A percentile compares a stretch with the other conserved stretches of the same genome.
phyloP scores from a whole-genome alignment of 2,113 vertebrate species.

The Petromus typicus region DNA sequence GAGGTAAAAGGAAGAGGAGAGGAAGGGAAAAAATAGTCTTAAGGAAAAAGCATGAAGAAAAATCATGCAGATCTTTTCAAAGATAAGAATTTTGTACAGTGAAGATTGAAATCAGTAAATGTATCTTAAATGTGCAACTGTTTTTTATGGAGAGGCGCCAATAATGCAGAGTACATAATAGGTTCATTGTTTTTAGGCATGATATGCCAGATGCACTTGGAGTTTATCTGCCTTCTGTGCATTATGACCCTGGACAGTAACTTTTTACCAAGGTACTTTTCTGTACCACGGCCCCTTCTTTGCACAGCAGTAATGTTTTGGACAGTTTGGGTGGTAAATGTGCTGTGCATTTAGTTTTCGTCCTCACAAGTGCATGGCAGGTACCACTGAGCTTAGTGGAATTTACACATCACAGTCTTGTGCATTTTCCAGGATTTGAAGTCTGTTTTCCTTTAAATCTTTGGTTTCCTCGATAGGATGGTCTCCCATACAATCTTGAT shows the following conservation, averaged over 20 bases:
- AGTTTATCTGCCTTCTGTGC: background rate
- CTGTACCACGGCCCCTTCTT: background rate
- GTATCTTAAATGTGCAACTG: background rate
- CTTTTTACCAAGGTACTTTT: background rate
- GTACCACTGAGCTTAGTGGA: constrained; percentile 17
- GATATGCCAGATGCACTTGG: background rate
- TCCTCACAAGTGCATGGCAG: background rate
- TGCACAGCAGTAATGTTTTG: background rate
- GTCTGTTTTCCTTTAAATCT: constrained; percentile 58
- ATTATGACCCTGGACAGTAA: background rate
- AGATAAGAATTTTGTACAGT: background rate
- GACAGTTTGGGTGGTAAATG: background rate
- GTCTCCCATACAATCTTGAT: background rate
- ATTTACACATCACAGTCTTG: constrained; percentile 55
- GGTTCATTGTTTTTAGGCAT: background rate
- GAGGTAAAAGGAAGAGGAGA: background rate
- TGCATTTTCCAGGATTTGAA: constrained; percentile 56
- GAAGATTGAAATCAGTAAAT: constrained; percentile 27
- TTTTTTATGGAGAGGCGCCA: background rate
- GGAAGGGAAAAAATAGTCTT: background rate
- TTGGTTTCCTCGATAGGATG: constrained; percentile 41
- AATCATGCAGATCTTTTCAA: background rate
- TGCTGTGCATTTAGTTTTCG: background rate
- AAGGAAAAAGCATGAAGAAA: background rate
- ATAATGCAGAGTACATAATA: background rate